Base-by-base conservation (phyloP, 2,797 vertebrate genomes). In the Hozukius guyotensis region DNA sequence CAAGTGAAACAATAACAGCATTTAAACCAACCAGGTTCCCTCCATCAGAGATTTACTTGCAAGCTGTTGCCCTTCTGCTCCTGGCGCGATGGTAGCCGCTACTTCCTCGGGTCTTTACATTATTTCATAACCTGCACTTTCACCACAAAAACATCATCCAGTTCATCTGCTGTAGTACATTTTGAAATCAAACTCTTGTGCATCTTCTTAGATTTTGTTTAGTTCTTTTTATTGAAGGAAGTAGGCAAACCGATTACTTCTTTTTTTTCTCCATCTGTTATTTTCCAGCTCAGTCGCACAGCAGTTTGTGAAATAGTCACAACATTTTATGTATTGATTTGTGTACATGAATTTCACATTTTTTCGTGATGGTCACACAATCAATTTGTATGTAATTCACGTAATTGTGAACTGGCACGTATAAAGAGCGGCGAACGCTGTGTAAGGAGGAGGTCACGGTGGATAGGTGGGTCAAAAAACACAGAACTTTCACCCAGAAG, bases 51-150 rank as follows among this genome's bases (percentile, higher is more conserved):
- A 96, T 96, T 97, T 96, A 94, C 90, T 88, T 93, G 93, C 97
- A 97, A 97, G 96, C 97, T 98, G 97, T 96, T 96, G 92, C 92
- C 96, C 96, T 93, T 93, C 91, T 95, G 94, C 85, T 94, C 68
- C 73, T 63, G 56, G 10, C 84, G 68, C 0, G 12, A 72, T 57
- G 78, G 62, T 82, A 71, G 87, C 88, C 78, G 73, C 36, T 78
- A 87, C 85, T 68, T 77, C 81, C 42, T 81, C 68, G 52, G 61
- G 53, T 82, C 57, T 78, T 78, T 69, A 60, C 5, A 72, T 89
- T 76, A 61, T 73, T 80, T 81, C 38, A 27, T 69, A 60, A 84
- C 73, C 60, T 80, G 18, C 6, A 34, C 25, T 8, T 72, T 74
- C 18, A 73, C 10, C 8, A 31, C 22, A 4, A 49, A 49, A 55